phyloP scores from a whole-genome alignment of 2,113 vertebrate genomes.

The Ivindomyrus marchei region DNA sequence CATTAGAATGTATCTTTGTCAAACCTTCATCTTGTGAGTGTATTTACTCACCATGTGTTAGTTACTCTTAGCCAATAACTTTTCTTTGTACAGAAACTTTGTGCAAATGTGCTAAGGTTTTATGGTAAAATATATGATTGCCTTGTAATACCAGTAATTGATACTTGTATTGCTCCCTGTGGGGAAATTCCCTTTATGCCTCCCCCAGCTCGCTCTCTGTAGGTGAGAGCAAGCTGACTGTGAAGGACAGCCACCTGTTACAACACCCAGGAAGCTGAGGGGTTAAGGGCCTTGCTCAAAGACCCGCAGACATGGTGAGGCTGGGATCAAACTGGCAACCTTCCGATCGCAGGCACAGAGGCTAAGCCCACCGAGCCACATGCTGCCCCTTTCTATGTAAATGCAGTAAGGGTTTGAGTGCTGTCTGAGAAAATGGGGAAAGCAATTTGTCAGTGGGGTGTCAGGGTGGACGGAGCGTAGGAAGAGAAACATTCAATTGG shows the following conservation, averaged over 20 bases:
- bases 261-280: no score
- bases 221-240: no score
- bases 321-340: no score
- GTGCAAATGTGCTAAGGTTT: not conserved
- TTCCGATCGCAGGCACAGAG: no score
- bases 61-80: not conserved
- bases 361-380: no score
- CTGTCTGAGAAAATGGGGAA: not conserved
- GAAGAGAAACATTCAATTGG: not conserved
- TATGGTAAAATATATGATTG: not conserved
- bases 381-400: not conserved
- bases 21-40: not conserved
- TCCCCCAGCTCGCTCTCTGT: no score
- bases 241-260: no score
- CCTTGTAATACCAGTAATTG: not conserved
- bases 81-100: not conserved
- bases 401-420: not conserved
- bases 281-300: no score
- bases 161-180: no score
- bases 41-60: not conserved
- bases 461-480: not conserved
- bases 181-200: no score
- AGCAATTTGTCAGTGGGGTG: not conserved
- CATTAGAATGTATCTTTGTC: not conserved
- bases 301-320: no score